A percentile compares a stretch with the other conserved stretches of the same genome.
Evolutionary conservation across 2,888 invertebrate genomes (phyloP).

Genomic region (Drosophila neotestacea): DNA sequence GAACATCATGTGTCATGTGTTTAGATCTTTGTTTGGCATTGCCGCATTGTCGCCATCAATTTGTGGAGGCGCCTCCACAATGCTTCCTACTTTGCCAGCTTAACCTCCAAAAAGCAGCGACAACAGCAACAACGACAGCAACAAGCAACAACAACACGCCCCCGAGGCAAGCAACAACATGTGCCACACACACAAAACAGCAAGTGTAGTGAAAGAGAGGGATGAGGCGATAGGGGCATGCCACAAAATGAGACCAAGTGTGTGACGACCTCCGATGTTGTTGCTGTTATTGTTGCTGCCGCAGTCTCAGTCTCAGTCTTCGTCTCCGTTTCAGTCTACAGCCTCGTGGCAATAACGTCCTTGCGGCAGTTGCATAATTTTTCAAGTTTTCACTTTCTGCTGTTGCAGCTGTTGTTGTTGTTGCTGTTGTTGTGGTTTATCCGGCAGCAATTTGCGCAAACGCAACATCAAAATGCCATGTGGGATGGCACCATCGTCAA

Average conservation of each 20-base stretch:
- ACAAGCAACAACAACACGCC: slow-evolving; percentile 55
- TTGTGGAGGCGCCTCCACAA: slow-evolving; percentile 68
- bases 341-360: slow-evolving; percentile 78
- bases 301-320: slow-evolving; percentile 34
- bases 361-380: slow-evolving; percentile 79
- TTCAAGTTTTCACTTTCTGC: slow-evolving; percentile 77
- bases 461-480: slow-evolving; percentile 68
- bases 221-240: slow-evolving; percentile 7
- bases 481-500: slow-evolving; percentile 75
- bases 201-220: slow-evolving; percentile 7
- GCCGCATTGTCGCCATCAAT: slow-evolving; percentile 70
- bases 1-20: slow-evolving; percentile 27
- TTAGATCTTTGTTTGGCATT: slow-evolving; percentile 35
- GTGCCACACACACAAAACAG: slow-evolving; percentile 57
- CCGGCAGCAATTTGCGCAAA: slow-evolving; percentile 77
- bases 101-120: slow-evolving; percentile 70
- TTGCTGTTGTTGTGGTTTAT: slow-evolving; percentile 43
- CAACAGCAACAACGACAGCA: slow-evolving; percentile 34
- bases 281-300: slow-evolving; percentile 21
- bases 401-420: slow-evolving; percentile 33
- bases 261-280: slow-evolving; percentile 71
- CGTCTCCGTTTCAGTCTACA: slow-evolving; percentile 14
- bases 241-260: slow-evolving; percentile 75
- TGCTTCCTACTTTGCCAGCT: slow-evolving; percentile 76
- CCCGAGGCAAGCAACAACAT: slow-evolving; percentile 64